These are phyloP conservation scores for Sarcophaga caerulescens DNA, from an alignment of 2,888 invertebrate genomes.

Conservation along the genomic window DNA sequence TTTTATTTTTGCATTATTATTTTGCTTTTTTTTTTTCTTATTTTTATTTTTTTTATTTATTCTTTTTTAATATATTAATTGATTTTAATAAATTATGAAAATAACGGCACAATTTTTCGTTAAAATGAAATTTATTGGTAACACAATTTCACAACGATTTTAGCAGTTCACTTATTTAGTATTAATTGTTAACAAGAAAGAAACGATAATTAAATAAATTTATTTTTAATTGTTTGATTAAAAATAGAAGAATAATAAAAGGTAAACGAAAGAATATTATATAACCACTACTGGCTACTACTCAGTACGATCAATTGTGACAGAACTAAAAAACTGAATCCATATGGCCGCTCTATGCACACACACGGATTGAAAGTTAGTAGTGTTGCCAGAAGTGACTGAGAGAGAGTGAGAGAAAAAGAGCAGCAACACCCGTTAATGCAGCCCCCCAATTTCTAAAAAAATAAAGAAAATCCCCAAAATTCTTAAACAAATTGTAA, in stretches of 20 bases:
- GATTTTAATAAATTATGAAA: constrained; percentile 8
- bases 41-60: constrained; percentile 9
- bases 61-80: background rate
- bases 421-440: background rate
- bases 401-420: background rate
- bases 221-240: constrained; percentile 60
- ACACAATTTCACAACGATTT: constrained; percentile 53
- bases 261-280: constrained; percentile 63
- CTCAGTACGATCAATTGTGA: constrained; percentile 64
- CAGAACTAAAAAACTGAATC: constrained; percentile 56
- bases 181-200: constrained; percentile 46
- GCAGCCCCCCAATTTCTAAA: constrained; percentile 6
- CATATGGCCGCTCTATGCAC: constrained; percentile 63
- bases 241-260: constrained; percentile 59
- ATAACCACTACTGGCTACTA: constrained; percentile 60
- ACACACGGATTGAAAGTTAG: constrained; percentile 14
- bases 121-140: constrained; percentile 4
- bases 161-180: constrained; percentile 37
- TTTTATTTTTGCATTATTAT: constrained; percentile 11
- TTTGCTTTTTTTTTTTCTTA: constrained; percentile 1
- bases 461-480: constrained; percentile 32
- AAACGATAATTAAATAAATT: constrained; percentile 58
- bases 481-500: constrained; percentile 1
- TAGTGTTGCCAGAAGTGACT: constrained; percentile 46
- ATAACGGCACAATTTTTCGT: constrained; percentile 30